Evolutionary conservation across 2,888 invertebrate genomes (phyloP).

Genomic region (Rhopalosiphum nymphaeae): DNA sequence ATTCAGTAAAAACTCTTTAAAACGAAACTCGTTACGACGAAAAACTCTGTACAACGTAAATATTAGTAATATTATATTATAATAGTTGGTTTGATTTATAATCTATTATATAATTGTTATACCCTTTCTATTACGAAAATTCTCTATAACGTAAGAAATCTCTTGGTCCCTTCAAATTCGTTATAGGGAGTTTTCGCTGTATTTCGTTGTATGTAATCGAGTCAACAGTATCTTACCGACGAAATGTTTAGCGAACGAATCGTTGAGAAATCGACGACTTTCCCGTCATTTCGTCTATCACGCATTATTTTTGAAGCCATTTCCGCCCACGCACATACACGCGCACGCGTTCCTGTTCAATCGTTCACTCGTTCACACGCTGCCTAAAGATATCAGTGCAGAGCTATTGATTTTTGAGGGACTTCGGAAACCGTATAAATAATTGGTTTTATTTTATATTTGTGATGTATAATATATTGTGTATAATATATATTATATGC

Average conservation of each 20-base stretch:
- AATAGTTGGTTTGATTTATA: no score
- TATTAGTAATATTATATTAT: no score
- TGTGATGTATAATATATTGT: background rate
- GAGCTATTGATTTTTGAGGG: background rate
- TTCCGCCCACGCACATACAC: background rate
- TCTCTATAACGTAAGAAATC: no score
- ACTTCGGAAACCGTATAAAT: constrained; percentile 6
- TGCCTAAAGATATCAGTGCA: background rate
- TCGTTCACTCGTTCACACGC: no score
- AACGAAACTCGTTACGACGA: no score
- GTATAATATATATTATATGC: background rate
- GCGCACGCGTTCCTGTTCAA: background rate
- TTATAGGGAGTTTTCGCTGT: no score
- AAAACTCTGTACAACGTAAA: no score
- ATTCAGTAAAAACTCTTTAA: no score
- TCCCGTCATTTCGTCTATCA: background rate
- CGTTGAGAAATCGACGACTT: background rate
- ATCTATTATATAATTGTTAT: no score
- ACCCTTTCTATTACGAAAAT: no score
- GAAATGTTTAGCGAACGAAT: background rate
- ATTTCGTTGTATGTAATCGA: background rate
- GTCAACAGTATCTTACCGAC: background rate
- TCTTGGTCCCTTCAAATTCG: no score
- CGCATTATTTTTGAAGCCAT: background rate
- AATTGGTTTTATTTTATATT: background rate